Conservation (phyloP, 2,888 invertebrate genomes). For the Campoplex capitator region DNA sequence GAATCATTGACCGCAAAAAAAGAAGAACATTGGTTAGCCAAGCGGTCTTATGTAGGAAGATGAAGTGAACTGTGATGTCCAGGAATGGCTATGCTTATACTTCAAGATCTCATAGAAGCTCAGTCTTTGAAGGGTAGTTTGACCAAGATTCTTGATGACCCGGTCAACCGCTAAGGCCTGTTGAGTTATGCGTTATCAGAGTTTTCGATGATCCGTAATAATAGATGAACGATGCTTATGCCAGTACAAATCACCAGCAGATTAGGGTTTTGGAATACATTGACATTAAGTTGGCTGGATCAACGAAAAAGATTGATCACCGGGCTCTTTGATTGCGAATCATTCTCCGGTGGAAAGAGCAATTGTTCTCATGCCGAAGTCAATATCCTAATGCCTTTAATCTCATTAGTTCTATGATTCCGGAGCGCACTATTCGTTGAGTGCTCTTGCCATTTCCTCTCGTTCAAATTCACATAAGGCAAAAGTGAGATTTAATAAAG, state of each 20-base stretch:
- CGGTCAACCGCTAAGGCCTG: not conserved
- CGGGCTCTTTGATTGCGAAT: not conserved
- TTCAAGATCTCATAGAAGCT: not conserved
- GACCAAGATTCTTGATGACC: slow-evolving; percentile 5
- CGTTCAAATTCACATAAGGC: slow-evolving; percentile 40
- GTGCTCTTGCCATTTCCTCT: slow-evolving; percentile 32
- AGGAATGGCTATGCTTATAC: not conserved
- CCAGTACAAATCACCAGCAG: not conserved
- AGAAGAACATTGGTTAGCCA: slow-evolving; percentile 36
- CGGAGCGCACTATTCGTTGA: slow-evolving; percentile 14
- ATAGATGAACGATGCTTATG: not conserved
- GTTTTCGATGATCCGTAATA: not conserved
- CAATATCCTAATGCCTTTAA: slow-evolving; percentile 58
- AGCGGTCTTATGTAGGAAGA: not conserved
- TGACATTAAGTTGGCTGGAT: not conserved
- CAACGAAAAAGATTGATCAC: not conserved
- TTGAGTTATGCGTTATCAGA: slow-evolving; percentile 9
- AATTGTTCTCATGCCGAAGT: slow-evolving; percentile 48
- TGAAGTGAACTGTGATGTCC: slow-evolving; percentile 3
- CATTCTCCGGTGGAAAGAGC: not conserved
- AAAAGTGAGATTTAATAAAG: slow-evolving; percentile 30
- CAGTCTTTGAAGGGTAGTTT: not conserved
- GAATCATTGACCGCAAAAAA: slow-evolving; percentile 69
- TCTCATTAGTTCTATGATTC: slow-evolving; percentile 52
- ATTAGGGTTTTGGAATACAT: not conserved